Conservation (phyloP, 2,797 vertebrate species). For the Novumbra hubbsi region DNA sequence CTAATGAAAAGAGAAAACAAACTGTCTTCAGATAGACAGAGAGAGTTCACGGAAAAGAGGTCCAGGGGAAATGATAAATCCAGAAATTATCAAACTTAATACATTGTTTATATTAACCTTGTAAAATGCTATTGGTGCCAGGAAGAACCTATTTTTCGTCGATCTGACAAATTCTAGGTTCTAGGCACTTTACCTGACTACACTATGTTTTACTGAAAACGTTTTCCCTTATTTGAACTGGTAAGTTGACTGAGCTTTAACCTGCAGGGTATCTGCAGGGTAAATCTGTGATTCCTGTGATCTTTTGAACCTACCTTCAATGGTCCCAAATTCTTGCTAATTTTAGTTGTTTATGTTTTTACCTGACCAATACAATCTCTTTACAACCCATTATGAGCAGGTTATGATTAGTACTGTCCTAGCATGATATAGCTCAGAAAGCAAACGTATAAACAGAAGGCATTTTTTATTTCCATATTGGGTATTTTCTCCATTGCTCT, state of each 20-base stretch:
- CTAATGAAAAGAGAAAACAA: neutral
- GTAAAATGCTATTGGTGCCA: neutral
- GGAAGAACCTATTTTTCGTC: neutral
- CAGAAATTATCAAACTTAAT: neutral
- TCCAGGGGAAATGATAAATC: too few relatives aligned
- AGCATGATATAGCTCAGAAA: neutral
- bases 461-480: neutral
- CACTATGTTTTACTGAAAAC: neutral
- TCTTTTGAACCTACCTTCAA: neutral
- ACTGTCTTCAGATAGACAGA: neutral
- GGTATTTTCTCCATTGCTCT: neutral
- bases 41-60: neutral
- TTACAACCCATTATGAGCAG: neutral
- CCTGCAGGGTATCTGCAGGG: neutral
- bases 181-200: neutral
- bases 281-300: neutral
- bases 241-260: too few relatives aligned
- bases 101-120: neutral
- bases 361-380: neutral
- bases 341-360: neutral
- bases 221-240: too few relatives aligned
- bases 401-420: neutral
- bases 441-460: neutral
- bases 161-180: neutral
- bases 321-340: neutral